phyloP scores from a whole-genome alignment of 2,797 vertebrate species.

The Hirundo rustica region DNA sequence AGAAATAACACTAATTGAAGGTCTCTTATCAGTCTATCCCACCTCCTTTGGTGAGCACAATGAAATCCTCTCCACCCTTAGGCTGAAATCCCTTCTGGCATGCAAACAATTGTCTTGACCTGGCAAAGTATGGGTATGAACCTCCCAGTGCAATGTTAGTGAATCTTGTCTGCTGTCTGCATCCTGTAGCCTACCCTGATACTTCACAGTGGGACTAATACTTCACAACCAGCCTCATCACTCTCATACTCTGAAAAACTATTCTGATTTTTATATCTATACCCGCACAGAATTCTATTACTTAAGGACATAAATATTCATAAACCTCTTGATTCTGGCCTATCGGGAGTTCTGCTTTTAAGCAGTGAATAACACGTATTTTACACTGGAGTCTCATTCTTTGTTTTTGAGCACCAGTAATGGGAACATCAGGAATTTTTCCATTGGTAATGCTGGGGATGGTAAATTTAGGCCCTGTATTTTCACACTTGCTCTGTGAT shows the following conservation, averaged over 20 bases:
- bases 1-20: not conserved
- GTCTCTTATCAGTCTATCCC: not conserved
- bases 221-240: not conserved
- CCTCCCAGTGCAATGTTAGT: not conserved
- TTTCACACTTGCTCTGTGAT: not conserved
- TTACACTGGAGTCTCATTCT: not conserved
- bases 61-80: constrained; percentile 15
- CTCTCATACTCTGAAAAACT: not conserved
- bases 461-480: not conserved
- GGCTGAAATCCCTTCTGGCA: constrained; percentile 15
- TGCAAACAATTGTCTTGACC: not conserved
- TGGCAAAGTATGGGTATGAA: not conserved
- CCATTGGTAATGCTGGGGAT: not conserved
- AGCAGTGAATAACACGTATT: not conserved
- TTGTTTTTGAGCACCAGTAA: not conserved
- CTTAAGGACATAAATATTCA: not conserved
- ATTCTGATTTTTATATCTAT: not conserved
- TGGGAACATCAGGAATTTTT: not conserved
- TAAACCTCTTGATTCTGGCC: not conserved
- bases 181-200: not conserved
- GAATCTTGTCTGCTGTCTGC: constrained; percentile 1
- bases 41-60: not conserved
- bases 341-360: not conserved
- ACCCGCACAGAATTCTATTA: not conserved
- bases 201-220: not conserved